phyloP scores from a whole-genome alignment of 1,140 invertebrate genomes.

The Psilanteris sp. region DNA sequence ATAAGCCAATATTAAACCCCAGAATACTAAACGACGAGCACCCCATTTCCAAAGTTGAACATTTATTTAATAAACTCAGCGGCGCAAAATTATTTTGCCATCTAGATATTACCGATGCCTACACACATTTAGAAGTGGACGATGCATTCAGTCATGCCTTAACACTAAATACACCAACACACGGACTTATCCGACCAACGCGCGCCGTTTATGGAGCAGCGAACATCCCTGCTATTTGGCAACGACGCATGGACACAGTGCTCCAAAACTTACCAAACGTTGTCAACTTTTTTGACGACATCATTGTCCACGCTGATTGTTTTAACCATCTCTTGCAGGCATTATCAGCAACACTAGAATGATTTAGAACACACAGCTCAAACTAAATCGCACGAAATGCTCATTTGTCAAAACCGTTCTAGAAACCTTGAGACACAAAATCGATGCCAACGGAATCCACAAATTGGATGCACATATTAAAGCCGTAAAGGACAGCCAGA shows the following conservation, averaged over 20 bases:
- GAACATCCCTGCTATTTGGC: slow-evolving; percentile 15
- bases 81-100: too few species aligned
- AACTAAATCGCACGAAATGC: slow-evolving; percentile 59
- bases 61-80: too few species aligned
- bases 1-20: too few species aligned
- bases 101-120: too few species aligned
- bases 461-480: slow-evolving; percentile 19
- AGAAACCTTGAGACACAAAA: slow-evolving; percentile 55
- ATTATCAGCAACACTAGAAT: neutral
- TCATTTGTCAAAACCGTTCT: slow-evolving; percentile 57
- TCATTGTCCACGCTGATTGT: slow-evolving; percentile 11
- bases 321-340: slow-evolving; percentile 16
- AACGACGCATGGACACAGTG: too few species aligned
- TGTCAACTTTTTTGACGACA: slow-evolving; percentile 19
- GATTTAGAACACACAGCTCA: slow-evolving; percentile 6
- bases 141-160: too few species aligned
- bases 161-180: too few species aligned
- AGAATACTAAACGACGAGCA: slow-evolving; percentile 66
- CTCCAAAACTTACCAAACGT: neutral
- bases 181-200: slow-evolving; percentile 17
- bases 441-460: slow-evolving; percentile 11
- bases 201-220: too few species aligned
- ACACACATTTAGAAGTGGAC: too few species aligned
- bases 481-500: neutral
- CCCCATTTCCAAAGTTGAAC: slow-evolving; percentile 52